phyloP scores from a whole-genome alignment of 92 coral and sea anemone species.

The Phenganax subtilis region DNA sequence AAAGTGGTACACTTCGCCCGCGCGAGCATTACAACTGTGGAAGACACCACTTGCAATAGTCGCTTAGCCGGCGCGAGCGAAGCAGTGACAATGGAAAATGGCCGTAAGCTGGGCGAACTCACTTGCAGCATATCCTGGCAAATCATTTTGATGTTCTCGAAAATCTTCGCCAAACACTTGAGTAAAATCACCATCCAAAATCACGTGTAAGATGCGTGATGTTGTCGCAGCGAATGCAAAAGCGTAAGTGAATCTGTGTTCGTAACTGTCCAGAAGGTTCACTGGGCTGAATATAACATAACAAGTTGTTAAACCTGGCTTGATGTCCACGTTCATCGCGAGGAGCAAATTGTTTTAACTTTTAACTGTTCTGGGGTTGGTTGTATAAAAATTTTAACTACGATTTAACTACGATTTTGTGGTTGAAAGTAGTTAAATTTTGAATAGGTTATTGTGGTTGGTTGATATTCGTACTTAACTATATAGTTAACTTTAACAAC shows the following conservation, averaged over 20 bases:
- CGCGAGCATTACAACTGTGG: too few relatives aligned
- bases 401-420: too few relatives aligned
- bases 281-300: constrained; percentile 53
- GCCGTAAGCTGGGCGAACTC: constrained; percentile 18
- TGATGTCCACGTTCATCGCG: background rate
- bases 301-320: background rate
- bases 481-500: too few relatives aligned
- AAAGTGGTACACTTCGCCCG: too few relatives aligned
- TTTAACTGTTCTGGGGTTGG: too few relatives aligned
- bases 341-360: background rate
- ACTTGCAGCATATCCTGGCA: constrained; percentile 55
- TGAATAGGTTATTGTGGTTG: too few relatives aligned
- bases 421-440: too few relatives aligned
- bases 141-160: background rate
- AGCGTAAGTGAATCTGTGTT: constrained; percentile 64
- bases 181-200: constrained; percentile 30
- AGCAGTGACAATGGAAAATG: background rate
- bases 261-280: constrained; percentile 70
- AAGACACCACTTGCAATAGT: too few relatives aligned
- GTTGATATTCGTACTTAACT: too few relatives aligned
- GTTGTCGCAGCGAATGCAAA: constrained; percentile 77
- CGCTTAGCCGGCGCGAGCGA: background rate
- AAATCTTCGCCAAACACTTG: constrained; percentile 35
- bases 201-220: constrained; percentile 44
- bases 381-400: too few relatives aligned